Conservation (phyloP, 2,797 vertebrate species). For the Pipistrellus pipistrellus region DNA sequence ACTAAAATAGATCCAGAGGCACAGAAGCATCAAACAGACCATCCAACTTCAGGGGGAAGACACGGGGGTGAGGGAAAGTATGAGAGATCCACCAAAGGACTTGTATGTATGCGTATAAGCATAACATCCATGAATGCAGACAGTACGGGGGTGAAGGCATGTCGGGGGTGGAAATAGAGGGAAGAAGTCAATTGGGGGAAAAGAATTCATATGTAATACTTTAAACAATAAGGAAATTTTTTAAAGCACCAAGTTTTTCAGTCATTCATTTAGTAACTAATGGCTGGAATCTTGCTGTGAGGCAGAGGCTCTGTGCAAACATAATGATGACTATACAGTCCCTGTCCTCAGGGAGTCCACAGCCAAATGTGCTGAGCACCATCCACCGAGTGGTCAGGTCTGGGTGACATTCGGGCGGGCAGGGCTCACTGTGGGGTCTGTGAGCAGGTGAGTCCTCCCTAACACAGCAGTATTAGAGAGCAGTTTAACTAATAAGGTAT, state of each 20-base stretch:
- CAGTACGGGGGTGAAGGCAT: no score
- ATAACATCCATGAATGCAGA: no score
- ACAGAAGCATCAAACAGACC: no score
- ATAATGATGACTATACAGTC: accelerated
- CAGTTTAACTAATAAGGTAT: neutral
- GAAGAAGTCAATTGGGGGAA: no score
- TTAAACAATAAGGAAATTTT: no score
- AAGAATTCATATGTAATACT: no score
- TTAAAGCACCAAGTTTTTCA: neutral
- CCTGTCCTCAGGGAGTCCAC: neutral
- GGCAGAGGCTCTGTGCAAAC: neutral
- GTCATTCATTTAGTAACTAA: neutral
- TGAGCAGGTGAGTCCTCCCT: neutral
- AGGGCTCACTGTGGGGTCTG: accelerated
- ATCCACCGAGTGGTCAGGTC: neutral
- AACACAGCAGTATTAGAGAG: neutral
- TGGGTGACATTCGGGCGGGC: neutral
- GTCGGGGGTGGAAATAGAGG: no score
- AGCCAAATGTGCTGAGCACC: neutral
- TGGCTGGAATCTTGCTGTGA: neutral
- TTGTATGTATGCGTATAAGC: no score
- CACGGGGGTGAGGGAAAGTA: no score
- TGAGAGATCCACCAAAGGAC: no score
- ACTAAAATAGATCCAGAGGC: no score
- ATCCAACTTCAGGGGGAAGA: no score